Evolutionary conservation across 2,113 vertebrate species (phyloP), one percentile per base, ranked within the genome.

Genomic region (Smithornis capensis): DNA sequence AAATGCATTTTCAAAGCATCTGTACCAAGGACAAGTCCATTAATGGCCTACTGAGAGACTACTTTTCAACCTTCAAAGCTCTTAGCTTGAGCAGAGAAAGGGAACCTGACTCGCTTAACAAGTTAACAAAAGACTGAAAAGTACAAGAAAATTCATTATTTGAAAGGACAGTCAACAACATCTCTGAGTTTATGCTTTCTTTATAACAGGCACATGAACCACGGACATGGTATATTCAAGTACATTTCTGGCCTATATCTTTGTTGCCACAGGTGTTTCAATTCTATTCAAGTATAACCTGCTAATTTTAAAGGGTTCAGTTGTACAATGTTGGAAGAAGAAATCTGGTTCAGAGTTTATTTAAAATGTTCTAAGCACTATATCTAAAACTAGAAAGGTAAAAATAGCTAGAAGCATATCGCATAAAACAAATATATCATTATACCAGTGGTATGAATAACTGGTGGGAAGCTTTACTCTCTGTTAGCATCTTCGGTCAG

Each of bases 301-400:
- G 22, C 52, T 77, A 68, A 78, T 90, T 88, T 83, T 91, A 70
- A 94, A 83, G n/a, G 7, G 9, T 14, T 88, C 29, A 21, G 35
- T 77, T 73, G n/a, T 25, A 53, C 45, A 45, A 52, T n/a, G 35
- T 6, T 83, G 47, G 21, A 76, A 31, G 38, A 91, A 83, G 52
- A 86, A 85, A 65, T 74, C 15, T 70, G 27, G 47, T 81, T 86
- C 44, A 52, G 81, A 57, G 28, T 37, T 81, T 56, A 81, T 40
- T 78, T 77, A 42, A 83, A 77, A 83, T n/a, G 45, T 88, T 88
- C 92, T 59, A 87, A 87, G 77, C 47, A 28, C 22, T 31, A 22
- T 31, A 49, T 76, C 69, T 89, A 92, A 70, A 88, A 90, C 81
- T 9, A 93, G 68, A 86, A 90, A 90, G 68, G 77, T 95, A 94